Evolutionary conservation across 1,140 invertebrate species (phyloP).

Genomic region (Pseudoatta argentina): DNA sequence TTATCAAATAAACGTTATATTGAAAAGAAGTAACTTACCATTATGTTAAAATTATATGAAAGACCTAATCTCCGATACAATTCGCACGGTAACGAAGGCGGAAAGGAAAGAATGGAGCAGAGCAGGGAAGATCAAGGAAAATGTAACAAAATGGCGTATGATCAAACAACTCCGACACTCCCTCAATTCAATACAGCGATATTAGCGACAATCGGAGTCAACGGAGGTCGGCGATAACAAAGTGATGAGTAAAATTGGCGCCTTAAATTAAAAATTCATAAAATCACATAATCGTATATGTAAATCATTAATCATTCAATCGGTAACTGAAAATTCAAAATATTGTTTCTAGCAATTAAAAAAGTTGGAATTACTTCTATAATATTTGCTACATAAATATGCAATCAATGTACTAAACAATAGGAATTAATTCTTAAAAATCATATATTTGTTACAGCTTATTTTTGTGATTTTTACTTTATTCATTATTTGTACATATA

Average conservation of each 20-base stretch:
- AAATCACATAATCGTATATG: not conserved
- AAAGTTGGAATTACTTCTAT: too few relatives aligned
- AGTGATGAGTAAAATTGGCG: not conserved
- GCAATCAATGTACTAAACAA: not conserved
- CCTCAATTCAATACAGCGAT: not conserved
- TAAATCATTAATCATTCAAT: not conserved
- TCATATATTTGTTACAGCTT: not conserved
- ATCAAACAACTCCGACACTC: too few relatives aligned
- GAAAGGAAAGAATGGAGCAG: too few relatives aligned
- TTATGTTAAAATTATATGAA: not conserved
- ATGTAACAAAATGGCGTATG: not conserved
- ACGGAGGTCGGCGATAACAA: not conserved
- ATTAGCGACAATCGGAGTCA: conserved; percentile 4
- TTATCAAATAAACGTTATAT: conserved; percentile 13
- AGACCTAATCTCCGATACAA: too few relatives aligned
- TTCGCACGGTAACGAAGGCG: too few relatives aligned
- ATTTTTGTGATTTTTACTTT: not conserved
- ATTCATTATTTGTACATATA: conserved; percentile 7
- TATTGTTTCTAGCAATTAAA: too few relatives aligned
- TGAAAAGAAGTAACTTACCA: conserved; percentile 48
- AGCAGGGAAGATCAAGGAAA: too few relatives aligned
- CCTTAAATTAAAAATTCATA: not conserved
- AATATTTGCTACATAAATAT: too few relatives aligned
- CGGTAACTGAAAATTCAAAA: too few relatives aligned
- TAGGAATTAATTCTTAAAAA: not conserved